A percentile compares a stretch with the other conserved stretches of the same genome.
phyloP scores from a whole-genome alignment of 2,113 vertebrate species.

The Sapayoa aenigma region DNA sequence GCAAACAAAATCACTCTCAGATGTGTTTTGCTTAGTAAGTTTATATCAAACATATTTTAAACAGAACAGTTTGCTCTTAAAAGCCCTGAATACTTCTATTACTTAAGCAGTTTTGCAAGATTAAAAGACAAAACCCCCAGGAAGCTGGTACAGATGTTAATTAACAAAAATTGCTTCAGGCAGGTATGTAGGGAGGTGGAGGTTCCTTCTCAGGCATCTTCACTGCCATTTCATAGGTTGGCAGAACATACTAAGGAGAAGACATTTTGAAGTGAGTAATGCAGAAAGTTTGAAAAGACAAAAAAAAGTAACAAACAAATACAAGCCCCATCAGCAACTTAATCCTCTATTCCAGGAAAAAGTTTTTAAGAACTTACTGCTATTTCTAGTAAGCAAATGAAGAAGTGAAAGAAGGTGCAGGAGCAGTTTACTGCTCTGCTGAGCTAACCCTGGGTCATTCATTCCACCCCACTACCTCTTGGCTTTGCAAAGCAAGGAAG shows the following conservation, averaged over 20 bases:
- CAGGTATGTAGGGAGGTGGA: conserved; percentile 86
- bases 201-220: conserved; percentile 94
- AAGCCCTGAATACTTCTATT: conserved; percentile 69
- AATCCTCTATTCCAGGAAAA: background rate
- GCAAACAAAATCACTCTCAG: conserved; percentile 64
- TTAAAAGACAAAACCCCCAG: conserved; percentile 59
- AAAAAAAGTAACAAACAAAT: background rate
- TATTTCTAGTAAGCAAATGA: background rate
- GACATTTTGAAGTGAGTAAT: conserved; percentile 20
- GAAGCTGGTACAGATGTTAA: conserved; percentile 70
- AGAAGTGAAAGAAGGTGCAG: background rate
- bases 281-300: background rate
- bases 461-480: background rate
- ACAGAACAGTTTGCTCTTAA: conserved; percentile 63
- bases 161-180: conserved; percentile 66
- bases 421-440: background rate
- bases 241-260: conserved; percentile 86
- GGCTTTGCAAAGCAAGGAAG: background rate
- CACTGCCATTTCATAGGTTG: conserved; percentile 97
- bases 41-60: conserved; percentile 69
- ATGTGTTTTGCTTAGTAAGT: conserved; percentile 60
- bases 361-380: background rate
- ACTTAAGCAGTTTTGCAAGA: conserved; percentile 72
- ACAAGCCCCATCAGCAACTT: background rate
- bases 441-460: background rate